Evolutionary conservation across 2,797 vertebrate genomes (phyloP).

Genomic region (Masticophis lateralis): DNA sequence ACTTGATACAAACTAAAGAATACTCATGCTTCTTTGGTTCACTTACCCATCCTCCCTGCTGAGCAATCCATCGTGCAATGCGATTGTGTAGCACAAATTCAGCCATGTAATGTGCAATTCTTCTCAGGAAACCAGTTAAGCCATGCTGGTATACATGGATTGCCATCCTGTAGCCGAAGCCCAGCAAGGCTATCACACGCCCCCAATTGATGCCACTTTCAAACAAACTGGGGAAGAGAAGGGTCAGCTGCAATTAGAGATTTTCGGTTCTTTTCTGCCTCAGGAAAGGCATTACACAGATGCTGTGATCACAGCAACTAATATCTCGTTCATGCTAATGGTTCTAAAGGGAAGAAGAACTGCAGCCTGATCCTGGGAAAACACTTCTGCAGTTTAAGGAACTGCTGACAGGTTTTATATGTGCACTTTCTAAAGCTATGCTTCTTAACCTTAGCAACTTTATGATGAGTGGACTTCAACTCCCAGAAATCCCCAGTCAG

Average conservation of each 20-base stretch:
- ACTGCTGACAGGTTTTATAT: neutral
- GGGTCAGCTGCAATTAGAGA: fast-evolving
- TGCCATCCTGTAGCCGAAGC: conserved; percentile 79
- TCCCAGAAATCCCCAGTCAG: neutral
- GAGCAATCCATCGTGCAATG: conserved; percentile 76
- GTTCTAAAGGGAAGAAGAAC: neutral
- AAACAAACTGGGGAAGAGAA: conserved; percentile 69
- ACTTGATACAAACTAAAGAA: neutral
- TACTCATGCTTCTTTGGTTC: neutral
- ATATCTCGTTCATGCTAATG: neutral
- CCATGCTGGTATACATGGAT: conserved; percentile 73
- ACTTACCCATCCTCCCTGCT: conserved; percentile 82
- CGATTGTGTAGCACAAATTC: conserved; percentile 68
- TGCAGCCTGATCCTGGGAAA: neutral
- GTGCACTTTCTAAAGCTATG: neutral
- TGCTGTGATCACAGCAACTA: neutral
- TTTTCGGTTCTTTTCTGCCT: neutral
- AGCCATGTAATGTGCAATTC: conserved; percentile 60
- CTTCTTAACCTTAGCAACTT: neutral
- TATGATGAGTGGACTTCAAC: neutral
- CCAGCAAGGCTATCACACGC: conserved; percentile 75
- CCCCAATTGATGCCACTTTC: conserved; percentile 80
- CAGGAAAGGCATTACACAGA: neutral
- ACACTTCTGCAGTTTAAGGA: neutral
- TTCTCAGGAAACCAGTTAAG: conserved; percentile 69